Evolutionary conservation across 2,888 invertebrate genomes (phyloP), one percentile per base, ranked within the genome.

Genomic region (Lagria hirta): DNA sequence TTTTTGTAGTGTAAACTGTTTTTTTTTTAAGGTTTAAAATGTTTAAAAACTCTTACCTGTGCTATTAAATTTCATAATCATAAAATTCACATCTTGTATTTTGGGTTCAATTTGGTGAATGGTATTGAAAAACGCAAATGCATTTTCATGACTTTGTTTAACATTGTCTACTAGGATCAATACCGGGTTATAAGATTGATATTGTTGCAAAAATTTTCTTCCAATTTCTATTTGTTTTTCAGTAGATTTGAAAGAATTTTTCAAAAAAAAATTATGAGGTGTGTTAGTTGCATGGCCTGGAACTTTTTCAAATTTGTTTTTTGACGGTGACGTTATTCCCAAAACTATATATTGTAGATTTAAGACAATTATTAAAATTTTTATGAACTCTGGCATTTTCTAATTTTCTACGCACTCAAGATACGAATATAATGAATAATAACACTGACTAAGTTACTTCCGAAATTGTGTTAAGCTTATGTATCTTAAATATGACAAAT

Each of bases 11-110:
- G n/a, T n/a, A n/a, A n/a, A n/a, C n/a, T n/a, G n/a, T n/a, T n/a
- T n/a, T n/a, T n/a, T n/a, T n/a, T n/a, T n/a, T n/a, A n/a, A n/a
- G n/a, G n/a, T n/a, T n/a, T n/a, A n/a, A n/a, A n/a, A n/a, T 20
- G 24, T 12, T 5, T n/a, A 42, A 24, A 41, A 8, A 43, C 28
- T 41, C 48, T 55, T 58, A 69, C 69, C 67, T 48, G 68, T 49
- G 14, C 51, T 32, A 44, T 68, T 68, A 33, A 64, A 68, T 42
- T 61, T 65, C 51, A 62, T 59, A 11, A 69, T 40, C 51, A 57
- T 60, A 43, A 65, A 67, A 37, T 65, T 58, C 21, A 57, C 47
- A 12, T 46, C 33, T 38, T 41, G 48, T 2, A 44, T 44, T 15
- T 33, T 27, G 3, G 43, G 42, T 7, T 52, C 36, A 18, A 48